Evolutionary conservation across 2,797 vertebrate species (phyloP), one percentile per base, ranked within the genome.

Genomic region (Cirrhinus mrigala): DNA sequence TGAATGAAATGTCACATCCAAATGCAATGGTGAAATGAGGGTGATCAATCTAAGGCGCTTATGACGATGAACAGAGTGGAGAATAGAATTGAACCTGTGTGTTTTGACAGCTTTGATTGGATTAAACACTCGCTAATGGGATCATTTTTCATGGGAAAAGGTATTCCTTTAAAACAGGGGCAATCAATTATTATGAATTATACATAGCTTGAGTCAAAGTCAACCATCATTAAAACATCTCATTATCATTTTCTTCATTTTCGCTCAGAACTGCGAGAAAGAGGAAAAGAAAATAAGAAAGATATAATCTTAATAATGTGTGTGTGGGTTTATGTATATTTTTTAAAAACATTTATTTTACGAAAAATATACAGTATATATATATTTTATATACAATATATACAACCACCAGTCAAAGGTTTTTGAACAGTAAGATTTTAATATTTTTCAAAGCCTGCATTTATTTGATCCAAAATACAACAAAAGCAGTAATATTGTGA

Each of bases 151-250:
- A 96, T 95, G 93, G 94, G 91, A 96, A 97, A 97, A 98, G 96
- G 95, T 96, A 96, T 94, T 96, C 94, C 94, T 96, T 96, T 95
- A 96, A 96, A 96, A 94, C 93, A 95, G 93, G 58, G 92, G 90
- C 93, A 97, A 97, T 98, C 97, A 97, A 97, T 99, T 98, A 99
- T 97, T 97, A 97, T 99, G 96, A 98, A 98, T 99, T 98, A 99
- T 98, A 95, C 96, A 98, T 96, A 95, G 95, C 96, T 95, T 96
- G 96, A 97, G 97, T 95, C 94, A 95, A 94, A 95, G 95, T 97
- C 96, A 97, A 96, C 97, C 97, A 96, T 96, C 97, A 98, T 98
- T 99, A 98, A 98, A 98, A 98, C 96, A 95, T 96, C 96, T 97
- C 97, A 98, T 98, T 98, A 97, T 85, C 96, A 97, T 98, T 96